Evolutionary conservation across 2,113 vertebrate genomes (phyloP), one percentile per base, ranked within the genome.

Genomic region (Sylvietta virens): DNA sequence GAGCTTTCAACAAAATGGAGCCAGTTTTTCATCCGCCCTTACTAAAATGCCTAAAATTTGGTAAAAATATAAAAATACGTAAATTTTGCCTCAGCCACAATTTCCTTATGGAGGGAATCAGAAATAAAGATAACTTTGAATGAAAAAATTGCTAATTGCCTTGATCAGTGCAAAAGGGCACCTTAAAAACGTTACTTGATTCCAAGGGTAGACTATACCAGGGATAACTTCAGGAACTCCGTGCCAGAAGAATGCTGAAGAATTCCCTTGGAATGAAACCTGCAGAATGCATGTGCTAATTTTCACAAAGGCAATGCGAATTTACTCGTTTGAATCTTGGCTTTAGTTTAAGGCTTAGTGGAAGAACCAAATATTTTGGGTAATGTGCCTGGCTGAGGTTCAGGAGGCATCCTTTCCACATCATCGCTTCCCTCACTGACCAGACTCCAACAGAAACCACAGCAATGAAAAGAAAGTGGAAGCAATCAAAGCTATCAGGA

Each of bases 121-220:
- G 93, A 83, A 95, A 74, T 69, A 94, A 95, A 97, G 64, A 86
- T 89, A 97, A 97, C 92, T 97, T 89, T 90, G 84, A 95, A 93
- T 53, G 71, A 94, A 86, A 95, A 97, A 97, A 96, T 66, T 94
- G 81, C 35, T 97, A 95, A 96, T 93, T 95, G 87, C 94, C 78
- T 96, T 76, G 92, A 87, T 85, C 31, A 14, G 27, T 95, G 91
- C 71, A 78, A 96, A 95, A 80, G 40, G 22, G 60, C 76, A 96
- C 88, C 81, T 95, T 87, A 70, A 95, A 93, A 92, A 30, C 53
- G 81, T 76, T 45, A 79, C 37, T 57, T 42, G 61, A 67, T 60
- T 89, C 81, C 66, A 94, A 80, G 35, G 20, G 40, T 35, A 67
- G 47, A 37, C 61, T 67, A 27, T 42, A 80, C 21, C 62, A 56